phyloP scores from a whole-genome alignment of 2,888 invertebrate species.

The Euzophera pinguis region DNA sequence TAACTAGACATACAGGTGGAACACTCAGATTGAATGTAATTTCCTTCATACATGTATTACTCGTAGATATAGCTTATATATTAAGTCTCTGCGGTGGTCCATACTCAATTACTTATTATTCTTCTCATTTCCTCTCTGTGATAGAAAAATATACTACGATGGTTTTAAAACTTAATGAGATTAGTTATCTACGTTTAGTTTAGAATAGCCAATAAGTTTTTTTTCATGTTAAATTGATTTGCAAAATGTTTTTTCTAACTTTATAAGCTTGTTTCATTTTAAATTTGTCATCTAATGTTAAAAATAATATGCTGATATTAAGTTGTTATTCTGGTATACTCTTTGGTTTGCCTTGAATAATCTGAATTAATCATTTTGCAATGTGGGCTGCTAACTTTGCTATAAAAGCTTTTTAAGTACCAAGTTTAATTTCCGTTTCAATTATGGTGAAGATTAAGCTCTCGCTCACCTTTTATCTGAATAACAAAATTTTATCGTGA shows the following conservation, averaged over 20 bases:
- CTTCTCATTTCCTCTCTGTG: slow-evolving; percentile 46
- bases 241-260: neutral
- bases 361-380: too few relatives aligned
- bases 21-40: neutral
- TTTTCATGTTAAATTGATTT: neutral
- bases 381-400: too few relatives aligned
- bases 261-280: too few relatives aligned
- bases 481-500: too few relatives aligned
- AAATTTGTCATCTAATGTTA: too few relatives aligned
- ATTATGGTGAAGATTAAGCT: too few relatives aligned
- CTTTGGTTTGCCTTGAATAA: too few relatives aligned
- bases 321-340: too few relatives aligned
- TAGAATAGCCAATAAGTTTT: neutral
- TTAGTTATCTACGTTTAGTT: neutral
- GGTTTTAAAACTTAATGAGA: slow-evolving; percentile 29
- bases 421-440: too few relatives aligned
- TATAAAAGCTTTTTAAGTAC: too few relatives aligned
- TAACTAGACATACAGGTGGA: neutral
- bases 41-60: neutral
- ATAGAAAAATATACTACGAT: slow-evolving; percentile 32
- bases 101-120: slow-evolving; percentile 36
- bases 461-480: too few relatives aligned
- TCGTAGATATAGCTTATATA: neutral
- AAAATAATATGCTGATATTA: too few relatives aligned
- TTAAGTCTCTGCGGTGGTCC: neutral